Base-by-base conservation (phyloP, 2,888 invertebrate species). In the Phragmatobia fuliginosa region DNA sequence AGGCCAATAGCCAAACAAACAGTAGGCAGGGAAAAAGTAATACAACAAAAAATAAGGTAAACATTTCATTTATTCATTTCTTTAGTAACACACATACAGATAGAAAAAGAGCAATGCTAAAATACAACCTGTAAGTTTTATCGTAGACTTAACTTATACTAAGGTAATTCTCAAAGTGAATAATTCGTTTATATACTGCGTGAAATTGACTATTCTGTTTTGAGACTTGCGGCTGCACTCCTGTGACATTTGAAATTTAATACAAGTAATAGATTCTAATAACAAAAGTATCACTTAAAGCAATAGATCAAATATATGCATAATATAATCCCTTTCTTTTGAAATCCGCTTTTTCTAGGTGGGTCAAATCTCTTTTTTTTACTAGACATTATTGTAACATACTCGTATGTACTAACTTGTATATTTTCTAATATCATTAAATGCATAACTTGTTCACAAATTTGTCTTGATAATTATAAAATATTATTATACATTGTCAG, bases 11-110 rank as follows among this genome's bases (percentile, higher is more conserved):
- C n/a, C n/a, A n/a, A n/a, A n/a, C n/a, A n/a, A n/a, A n/a, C n/a
- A n/a, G n/a, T n/a, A n/a, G n/a, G n/a, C n/a, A n/a, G n/a, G n/a
- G n/a, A n/a, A n/a, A n/a, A n/a, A 62, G 31, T 49, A 14, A 70
- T 62, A 67, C 75, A 75, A 81, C 77, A 66, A 25, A 74, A 70
- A 73, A 71, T 61, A 76, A 83, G 73, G 74, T 83, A 80, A 85
- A 86, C 84, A 86, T 83, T 83, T 84, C 82, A 70, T 89, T 89
- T 89, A 89, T 88, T 76, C 77, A 79, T 74, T 81, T 73, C 80
- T 70, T 79, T 80, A 58, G 33, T 33, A 36, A 81, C 84, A 77
- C 85, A 85, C 72, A 74, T 76, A 77, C 66, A 80, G 75, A 81
- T 80, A 70, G 77, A 74, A 66, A 74, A 70, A 78, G 76, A 76